Base-by-base conservation (phyloP, 37 sponge, comb jelly and placozoan species). In the Aplysina aerophoba region DNA sequence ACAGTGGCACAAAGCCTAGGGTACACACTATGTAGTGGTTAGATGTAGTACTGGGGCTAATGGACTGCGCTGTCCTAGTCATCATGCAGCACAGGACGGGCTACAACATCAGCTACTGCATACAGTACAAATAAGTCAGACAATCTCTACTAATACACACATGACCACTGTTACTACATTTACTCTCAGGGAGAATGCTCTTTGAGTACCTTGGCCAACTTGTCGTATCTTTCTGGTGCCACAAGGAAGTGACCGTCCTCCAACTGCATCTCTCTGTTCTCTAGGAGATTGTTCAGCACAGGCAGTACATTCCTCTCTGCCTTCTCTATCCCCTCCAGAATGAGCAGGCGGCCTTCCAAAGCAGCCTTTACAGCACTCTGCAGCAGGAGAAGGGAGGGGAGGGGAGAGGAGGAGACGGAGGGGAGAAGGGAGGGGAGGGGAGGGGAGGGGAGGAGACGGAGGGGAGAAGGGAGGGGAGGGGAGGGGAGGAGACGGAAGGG, bases 281-380 rank as follows among this genome's bases (percentile, higher is more conserved):
- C 97, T 12, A 97, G 84, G 55, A 97, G 86, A 69, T 97, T 97
- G 81, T 97, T 94, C 16, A 97, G 73, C 41, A 97, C 86, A 13
- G 97, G 97, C 4, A 97, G 80, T 22, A 97, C 95, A 82, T 97
- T 97, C 84, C 95, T 88, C 81, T 97, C 97, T 28, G 97, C 91
- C 83, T 92, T 87, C 83, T 97, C 97, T 20, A 97, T 92, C 14
- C 97, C 97, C 25, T 97, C 97, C 41, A 97, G 85, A 0, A 97
- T 65, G 35, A 97, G 88, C 33, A 94, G 89, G 16, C 92, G 71
- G 0, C 97, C 97, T 54, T 88, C 84, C 64, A 90, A 37, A 57
- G 97, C 97, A 35, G 97, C 92, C 37, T 91, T 33, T 35, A 97
- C 97, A 33, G 95, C 94, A 84, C 84, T 39, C 92, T 90, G 30